Evolutionary conservation across 2,797 vertebrate species (phyloP), one percentile per base, ranked within the genome.

Genomic region (Coracias cyanogaster): DNA sequence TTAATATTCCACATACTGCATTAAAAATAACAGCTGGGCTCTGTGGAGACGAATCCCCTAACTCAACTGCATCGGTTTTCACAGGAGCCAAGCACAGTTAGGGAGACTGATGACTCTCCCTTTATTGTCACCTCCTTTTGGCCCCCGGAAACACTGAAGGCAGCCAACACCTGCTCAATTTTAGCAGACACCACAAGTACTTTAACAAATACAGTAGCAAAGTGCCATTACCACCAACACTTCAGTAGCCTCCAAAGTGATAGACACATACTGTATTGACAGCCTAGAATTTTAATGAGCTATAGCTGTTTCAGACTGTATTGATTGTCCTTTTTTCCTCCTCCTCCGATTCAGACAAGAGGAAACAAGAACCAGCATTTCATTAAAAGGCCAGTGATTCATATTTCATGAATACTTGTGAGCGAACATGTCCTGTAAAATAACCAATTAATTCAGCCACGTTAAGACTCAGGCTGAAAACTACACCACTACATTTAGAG

Each of bases 1-100:
- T 97, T 97, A 97, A 97, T 97, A 97, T 97, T 97, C 97, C 96
- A 95, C 95, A 97, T 94, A 93, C 92, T 91, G 92, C 92, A 96
- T 97, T 97, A 96, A 96, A 96, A 97, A 95, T 94, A 97, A 92
- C 94, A 94, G 85, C 89, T 95, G 94, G 95, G 96, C 86, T 97
- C 91, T 94, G 17, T 45, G 67, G 90, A 96, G 95, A 88, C 4
- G 12, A 85, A 87, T 95, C 83, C 85, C 86, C 74, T 45, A 70
- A 45, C 78, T 93, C 72, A 66, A 16, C 73, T 37, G 7, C 20
- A 0, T 28, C 8, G 73, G 55, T 48, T 94, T 87, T 57, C 80
- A 89, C 65, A 20, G 46, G 25, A 77, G 49, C 62, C 0, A 3
- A 58, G 89, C 58, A 57, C 41, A 43, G 58, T 51, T 9, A 61